Conservation (phyloP, 2,113 vertebrate genomes). For the Oenanthe oenanthe region DNA sequence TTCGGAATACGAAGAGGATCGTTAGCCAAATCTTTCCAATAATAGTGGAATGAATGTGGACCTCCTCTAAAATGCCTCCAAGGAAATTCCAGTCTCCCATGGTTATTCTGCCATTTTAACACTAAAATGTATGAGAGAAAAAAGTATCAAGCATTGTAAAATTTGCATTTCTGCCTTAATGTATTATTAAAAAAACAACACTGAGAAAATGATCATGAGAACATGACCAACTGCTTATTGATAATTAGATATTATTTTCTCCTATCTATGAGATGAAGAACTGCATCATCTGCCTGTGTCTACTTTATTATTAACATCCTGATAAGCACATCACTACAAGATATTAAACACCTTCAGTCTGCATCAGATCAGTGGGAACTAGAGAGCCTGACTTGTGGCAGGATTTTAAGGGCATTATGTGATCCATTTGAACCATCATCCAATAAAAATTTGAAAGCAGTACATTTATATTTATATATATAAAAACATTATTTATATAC, state of each 20-base stretch:
- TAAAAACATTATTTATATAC: too few species aligned
- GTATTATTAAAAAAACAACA: background rate
- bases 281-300: background rate
- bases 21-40: conserved; percentile 91
- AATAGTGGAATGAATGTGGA: conserved; percentile 88
- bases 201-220: background rate
- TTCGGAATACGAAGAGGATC: conserved; percentile 88
- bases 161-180: background rate
- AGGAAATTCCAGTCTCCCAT: conserved; percentile 92
- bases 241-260: background rate
- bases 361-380: background rate
- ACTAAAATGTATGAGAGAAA: background rate
- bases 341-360: background rate
- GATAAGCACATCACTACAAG: background rate
- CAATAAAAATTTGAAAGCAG: too few species aligned
- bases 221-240: background rate
- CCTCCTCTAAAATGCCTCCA: conserved; percentile 88
- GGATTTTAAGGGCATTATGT: background rate
- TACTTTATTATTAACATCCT: background rate
- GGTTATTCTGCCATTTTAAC: conserved; percentile 75
- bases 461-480: rapidly evolving
- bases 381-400: background rate
- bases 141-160: background rate
- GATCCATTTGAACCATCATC: background rate
- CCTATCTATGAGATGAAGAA: background rate